Conservation (phyloP, 2,888 invertebrate genomes). For the Lycophotia porphyrea region DNA sequence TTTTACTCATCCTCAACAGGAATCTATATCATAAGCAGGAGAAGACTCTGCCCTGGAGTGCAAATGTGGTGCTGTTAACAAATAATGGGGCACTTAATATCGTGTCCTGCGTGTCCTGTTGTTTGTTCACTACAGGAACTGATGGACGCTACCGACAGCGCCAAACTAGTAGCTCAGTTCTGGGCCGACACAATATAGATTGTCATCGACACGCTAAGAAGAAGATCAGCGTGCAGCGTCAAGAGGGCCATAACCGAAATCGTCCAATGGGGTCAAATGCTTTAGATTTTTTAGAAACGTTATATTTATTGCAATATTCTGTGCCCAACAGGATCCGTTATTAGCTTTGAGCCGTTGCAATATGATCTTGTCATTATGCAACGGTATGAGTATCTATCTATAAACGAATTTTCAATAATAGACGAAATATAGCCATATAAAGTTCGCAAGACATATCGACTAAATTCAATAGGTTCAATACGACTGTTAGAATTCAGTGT, state of each 20-base stretch:
- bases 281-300: too few relatives aligned
- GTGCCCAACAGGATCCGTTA: neutral
- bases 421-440: neutral
- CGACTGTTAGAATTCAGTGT: slow-evolving; percentile 24
- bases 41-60: neutral
- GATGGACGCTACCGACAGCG: too few relatives aligned
- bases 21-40: neutral
- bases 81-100: too few relatives aligned
- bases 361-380: neutral
- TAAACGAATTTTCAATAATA: neutral
- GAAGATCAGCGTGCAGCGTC: too few relatives aligned
- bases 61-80: too few relatives aligned
- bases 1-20: neutral
- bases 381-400: neutral
- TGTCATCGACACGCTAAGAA: too few relatives aligned
- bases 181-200: too few relatives aligned
- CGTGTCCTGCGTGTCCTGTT: too few relatives aligned
- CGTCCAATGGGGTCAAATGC: neutral
- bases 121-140: too few relatives aligned
- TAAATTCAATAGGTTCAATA: slow-evolving; percentile 25
- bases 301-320: neutral
- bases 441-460: neutral
- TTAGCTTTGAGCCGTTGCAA: neutral
- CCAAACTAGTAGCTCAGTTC: too few relatives aligned
- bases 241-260: neutral